Base-by-base conservation (phyloP, 1,140 invertebrate species). In the Drosophila nasuta region DNA sequence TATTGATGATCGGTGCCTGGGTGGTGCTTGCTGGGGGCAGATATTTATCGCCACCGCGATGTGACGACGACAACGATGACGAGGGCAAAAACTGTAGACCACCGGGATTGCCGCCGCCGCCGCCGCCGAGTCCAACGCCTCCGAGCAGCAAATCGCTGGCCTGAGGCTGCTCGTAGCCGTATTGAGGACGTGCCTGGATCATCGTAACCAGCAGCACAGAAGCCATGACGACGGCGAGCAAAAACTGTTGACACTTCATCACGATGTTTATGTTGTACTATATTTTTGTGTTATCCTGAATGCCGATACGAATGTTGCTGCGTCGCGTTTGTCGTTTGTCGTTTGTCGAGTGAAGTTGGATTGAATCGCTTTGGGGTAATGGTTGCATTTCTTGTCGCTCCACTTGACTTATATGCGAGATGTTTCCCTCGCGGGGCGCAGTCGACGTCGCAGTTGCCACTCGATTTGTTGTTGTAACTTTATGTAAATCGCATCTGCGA, bases 31-130 rank as follows among this genome's bases (percentile, higher is more conserved):
- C 85, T 0, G 91, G 91, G 0, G 91, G 91, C 52, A 92, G 52
- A 54, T 92, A 92, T 64, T 92, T 92, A 35, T 92, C 88, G 8
- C 91, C 91, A 20, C 88, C 91, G n/a, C 73, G 91, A 59, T 91
- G 77, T 1, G 78, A 57, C 7, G 62, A 15, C 1, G 78, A 56
- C 6, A 65, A 15, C 48, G n/a, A 58, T 72, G 69, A 15, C 77
- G 67, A 5, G 75, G 62, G n/a, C 41, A 43, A n/a, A 35, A 77
- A n/a, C 17, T 17, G 48, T 2, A 35, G 20, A 25, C 20, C 45
- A 8, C 46, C 30, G 25, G 28, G 28, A 49, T 48, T 52, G 20
- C 60, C 63, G 1, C 51, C 10, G 7, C 69, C 10, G 3, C 69
- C 52, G 13, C 68, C 71, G 20, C 20, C 58, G 3, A 63, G n/a